phyloP scores from a whole-genome alignment of 1,140 invertebrate genomes.

The Coenobita brevimanus region DNA sequence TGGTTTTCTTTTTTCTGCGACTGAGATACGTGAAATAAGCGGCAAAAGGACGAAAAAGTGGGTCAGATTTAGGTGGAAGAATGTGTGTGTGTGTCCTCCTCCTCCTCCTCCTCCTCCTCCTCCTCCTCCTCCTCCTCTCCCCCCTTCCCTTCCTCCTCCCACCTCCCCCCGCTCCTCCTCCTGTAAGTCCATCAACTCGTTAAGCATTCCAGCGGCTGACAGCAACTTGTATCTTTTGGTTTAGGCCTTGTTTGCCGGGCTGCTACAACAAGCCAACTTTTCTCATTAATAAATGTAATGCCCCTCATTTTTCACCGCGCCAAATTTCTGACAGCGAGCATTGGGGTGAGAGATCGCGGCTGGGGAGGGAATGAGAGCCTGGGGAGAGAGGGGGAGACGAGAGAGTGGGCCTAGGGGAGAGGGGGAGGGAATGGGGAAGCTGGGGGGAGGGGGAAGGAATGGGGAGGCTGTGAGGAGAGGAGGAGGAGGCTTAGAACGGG shows the following conservation, averaged over 20 bases:
- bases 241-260: too few relatives aligned
- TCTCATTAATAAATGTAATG: too few relatives aligned
- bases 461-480: neutral
- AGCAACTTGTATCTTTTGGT: too few relatives aligned
- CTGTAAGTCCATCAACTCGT: neutral
- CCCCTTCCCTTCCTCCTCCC: neutral
- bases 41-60: too few relatives aligned
- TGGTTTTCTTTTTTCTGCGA: too few relatives aligned
- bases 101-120: neutral
- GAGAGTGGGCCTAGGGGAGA: neutral
- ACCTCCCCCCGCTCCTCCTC: neutral
- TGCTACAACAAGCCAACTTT: too few relatives aligned
- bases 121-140: too few relatives aligned
- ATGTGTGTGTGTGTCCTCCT: neutral
- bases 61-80: too few relatives aligned
- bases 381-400: neutral
- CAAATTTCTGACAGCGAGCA: neutral
- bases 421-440: neutral
- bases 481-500: neutral
- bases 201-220: too few relatives aligned
- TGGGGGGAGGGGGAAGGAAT: neutral
- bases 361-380: too few relatives aligned
- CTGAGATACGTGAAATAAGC: too few relatives aligned
- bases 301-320: neutral
- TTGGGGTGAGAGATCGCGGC: too few relatives aligned